Evolutionary conservation across 2,888 invertebrate genomes (phyloP), one percentile per base, ranked within the genome.

Genomic region (Baccha elongata): DNA sequence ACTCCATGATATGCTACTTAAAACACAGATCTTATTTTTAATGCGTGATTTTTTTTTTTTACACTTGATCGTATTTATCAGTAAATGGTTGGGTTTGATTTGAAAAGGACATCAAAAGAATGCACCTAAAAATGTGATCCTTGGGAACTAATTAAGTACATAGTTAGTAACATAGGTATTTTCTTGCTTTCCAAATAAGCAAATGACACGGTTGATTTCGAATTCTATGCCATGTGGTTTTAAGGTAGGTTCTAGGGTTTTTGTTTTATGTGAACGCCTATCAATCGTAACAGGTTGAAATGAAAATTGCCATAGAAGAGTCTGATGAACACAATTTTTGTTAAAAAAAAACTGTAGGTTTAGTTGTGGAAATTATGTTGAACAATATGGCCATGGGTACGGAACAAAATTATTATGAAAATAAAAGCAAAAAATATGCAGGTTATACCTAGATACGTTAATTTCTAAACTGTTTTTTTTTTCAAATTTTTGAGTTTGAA

Each of bases 81-180:
- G 13, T 50, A 46, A 13, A n/a, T 58, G 8, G 29, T 8, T 8
- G 15, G 15, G 10, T 32, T 29, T 11, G 10, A 35, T 17, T 40
- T 50, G 29, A 32, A 58, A 72, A 64, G 64, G 65, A 71, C 53
- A 76, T 62, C 69, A 69, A 19, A 62, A 37, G 48, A 26, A 26
- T 8, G 21, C 13, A 74, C 2, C 50, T 29, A 50, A 26, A 53
- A 37, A 13, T 19, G 50, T 35, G 60, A 73, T 78, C 83, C 72
- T 78, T 83, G 83, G 78, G 68, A 83, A 83, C 78, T 73, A 78
- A 83, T 83, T 68, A n/a, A 73, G 78, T 68, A 78, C n/a, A n/a
- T n/a, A n/a, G n/a, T 64, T 37, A 48, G 53, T 67, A 58, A 76
- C 13, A 46, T 55, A n/a, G n/a, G n/a, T n/a, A 26, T 13, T n/a